phyloP scores from a whole-genome alignment of 2,113 vertebrate species.

The Syngnathus typhle region DNA sequence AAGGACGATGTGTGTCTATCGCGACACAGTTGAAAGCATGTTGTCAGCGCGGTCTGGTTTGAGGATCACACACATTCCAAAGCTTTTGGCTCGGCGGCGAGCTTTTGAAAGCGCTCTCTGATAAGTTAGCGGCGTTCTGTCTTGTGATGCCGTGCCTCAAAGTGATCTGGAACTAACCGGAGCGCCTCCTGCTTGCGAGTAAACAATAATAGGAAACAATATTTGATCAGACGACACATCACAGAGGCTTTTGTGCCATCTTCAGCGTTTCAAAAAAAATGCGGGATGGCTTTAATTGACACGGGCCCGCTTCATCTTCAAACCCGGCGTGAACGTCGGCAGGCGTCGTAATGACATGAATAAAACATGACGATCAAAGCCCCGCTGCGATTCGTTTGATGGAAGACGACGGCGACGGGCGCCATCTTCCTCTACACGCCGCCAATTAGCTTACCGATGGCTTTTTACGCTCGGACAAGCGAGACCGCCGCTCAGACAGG shows the following conservation, averaged over 20 bases:
- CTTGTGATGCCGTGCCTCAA: constrained; percentile 55
- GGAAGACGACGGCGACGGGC: constrained; percentile 36
- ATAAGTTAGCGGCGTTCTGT: constrained; percentile 52
- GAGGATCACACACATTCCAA: constrained; percentile 61
- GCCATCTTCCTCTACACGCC: constrained; percentile 31
- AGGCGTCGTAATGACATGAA: constrained; percentile 63
- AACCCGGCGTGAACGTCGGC: constrained; percentile 59
- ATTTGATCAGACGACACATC: constrained; percentile 67
- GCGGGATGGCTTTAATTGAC: constrained; percentile 65
- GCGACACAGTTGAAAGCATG: constrained; percentile 42
- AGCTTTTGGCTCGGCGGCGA: constrained; percentile 62
- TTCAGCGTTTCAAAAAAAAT: constrained; percentile 54
- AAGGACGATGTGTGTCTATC: constrained; percentile 42
- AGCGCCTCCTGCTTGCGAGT: constrained; percentile 48
- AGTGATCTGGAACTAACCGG: constrained; percentile 63
- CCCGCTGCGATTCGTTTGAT: constrained; percentile 60
- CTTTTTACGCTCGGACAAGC: constrained; percentile 24
- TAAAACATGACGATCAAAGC: constrained; percentile 56
- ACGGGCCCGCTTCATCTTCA: constrained; percentile 58
- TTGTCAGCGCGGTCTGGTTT: constrained; percentile 56
- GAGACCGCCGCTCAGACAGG: constrained; percentile 17
- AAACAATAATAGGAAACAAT: constrained; percentile 69
- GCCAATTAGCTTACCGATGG: constrained; percentile 51
- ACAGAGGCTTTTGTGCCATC: constrained; percentile 55
- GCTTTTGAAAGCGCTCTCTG: constrained; percentile 67